These are phyloP conservation scores for Cotesia chilonis DNA, from an alignment of 1,140 invertebrate genomes.

Conservation along the genomic window DNA sequence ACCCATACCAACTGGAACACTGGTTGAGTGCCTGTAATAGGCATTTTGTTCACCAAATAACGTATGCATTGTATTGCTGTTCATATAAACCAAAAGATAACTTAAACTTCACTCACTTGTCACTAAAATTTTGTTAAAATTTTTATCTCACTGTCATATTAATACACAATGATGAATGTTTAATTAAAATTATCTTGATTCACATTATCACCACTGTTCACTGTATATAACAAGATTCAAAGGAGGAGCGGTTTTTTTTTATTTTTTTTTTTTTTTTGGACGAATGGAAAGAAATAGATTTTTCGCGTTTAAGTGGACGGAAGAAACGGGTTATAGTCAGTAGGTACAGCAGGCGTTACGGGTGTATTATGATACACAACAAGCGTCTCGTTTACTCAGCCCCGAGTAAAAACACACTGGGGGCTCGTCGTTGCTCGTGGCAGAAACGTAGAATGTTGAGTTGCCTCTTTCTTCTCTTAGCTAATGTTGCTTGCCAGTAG, in stretches of 20 bases:
- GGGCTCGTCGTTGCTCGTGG: constrained; percentile 51
- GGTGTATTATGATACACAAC: constrained; percentile 65
- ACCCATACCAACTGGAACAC: constrained; percentile 60
- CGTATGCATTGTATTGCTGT: constrained; percentile 77
- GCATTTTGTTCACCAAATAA: constrained; percentile 88
- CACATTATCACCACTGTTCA: no score
- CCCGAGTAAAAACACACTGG: constrained; percentile 66
- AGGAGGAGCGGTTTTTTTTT: background rate
- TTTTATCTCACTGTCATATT: no score
- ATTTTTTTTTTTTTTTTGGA: background rate
- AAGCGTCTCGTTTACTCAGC: constrained; percentile 64
- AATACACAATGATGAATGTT: no score
- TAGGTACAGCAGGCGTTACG: constrained; percentile 16
- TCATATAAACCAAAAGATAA: background rate
- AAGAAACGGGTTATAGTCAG: constrained; percentile 10
- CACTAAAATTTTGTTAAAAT: no score
- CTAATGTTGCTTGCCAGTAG: background rate
- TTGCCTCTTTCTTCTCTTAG: constrained; percentile 30
- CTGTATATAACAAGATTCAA: no score
- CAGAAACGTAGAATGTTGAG: constrained; percentile 38
- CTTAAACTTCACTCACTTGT: background rate
- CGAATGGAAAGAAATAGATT: constrained; percentile 3
- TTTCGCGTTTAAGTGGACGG: background rate
- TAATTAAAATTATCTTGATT: no score
- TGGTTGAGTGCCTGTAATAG: constrained; percentile 68